These are phyloP conservation scores for Tiliacea aurago DNA, from an alignment of 2,888 invertebrate species.

Conservation along the genomic window DNA sequence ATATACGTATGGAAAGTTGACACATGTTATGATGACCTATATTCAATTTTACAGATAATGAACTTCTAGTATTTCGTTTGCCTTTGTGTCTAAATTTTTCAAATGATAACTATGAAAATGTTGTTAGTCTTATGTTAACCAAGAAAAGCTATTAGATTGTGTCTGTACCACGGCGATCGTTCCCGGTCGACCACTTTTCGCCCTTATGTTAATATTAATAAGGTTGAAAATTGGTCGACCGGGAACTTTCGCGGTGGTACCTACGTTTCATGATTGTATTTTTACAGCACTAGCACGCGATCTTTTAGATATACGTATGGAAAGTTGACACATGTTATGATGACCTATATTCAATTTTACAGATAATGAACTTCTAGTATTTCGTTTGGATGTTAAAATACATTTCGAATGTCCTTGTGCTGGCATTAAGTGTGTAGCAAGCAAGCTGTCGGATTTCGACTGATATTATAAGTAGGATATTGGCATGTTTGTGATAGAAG, in stretches of 20 bases:
- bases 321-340: slow-evolving; percentile 24
- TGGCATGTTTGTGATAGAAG: slow-evolving; percentile 77
- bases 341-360: slow-evolving; percentile 32
- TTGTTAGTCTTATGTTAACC: slow-evolving; percentile 29
- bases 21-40: slow-evolving; percentile 34
- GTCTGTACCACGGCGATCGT: no score
- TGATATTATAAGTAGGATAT: slow-evolving; percentile 75
- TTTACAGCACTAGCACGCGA: slow-evolving; percentile 45
- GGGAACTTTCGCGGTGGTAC: no score
- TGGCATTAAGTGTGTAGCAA: slow-evolving; percentile 40
- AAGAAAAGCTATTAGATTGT: slow-evolving; percentile 44
- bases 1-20: slow-evolving; percentile 35
- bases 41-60: slow-evolving; percentile 29
- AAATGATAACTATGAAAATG: slow-evolving; percentile 28
- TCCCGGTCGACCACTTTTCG: no score
- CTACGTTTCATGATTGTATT: slow-evolving; percentile 26
- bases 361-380: slow-evolving; percentile 30
- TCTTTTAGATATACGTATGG: slow-evolving; percentile 44
- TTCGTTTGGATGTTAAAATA: slow-evolving; percentile 21
- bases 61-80: slow-evolving; percentile 25
- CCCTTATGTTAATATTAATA: no score
- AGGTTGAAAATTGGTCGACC: no score
- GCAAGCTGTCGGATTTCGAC: slow-evolving; percentile 71
- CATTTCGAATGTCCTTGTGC: slow-evolving; percentile 15
- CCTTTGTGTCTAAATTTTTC: slow-evolving; percentile 21